Evolutionary conservation across 2,113 vertebrate species (phyloP).

Genomic region (Falcunculus frontatus): DNA sequence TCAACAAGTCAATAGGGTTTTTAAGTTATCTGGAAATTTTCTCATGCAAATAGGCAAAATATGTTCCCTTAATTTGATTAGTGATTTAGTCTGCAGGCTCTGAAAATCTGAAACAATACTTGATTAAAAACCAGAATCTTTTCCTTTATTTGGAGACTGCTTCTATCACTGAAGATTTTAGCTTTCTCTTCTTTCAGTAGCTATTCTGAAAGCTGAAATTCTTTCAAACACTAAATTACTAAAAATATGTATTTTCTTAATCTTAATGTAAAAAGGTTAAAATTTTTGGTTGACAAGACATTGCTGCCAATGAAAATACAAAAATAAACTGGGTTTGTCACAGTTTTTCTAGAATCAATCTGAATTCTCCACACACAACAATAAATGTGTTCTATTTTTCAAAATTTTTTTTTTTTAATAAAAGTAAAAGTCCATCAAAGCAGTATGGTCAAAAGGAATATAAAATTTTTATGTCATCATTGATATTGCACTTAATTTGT

Average conservation of each 20-base stretch:
- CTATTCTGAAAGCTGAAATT: neutral
- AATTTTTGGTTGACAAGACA: neutral
- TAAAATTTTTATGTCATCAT: neutral
- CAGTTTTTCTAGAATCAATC: neutral
- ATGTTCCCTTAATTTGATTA: neutral
- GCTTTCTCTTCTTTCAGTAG: neutral
- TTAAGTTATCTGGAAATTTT: neutral
- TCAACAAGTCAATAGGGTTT: neutral
- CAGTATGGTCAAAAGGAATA: neutral
- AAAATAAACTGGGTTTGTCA: neutral
- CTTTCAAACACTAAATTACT: neutral
- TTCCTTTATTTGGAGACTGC: neutral
- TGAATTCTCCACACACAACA: neutral
- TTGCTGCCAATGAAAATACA: neutral
- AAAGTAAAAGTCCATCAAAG: neutral
- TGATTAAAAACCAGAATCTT: neutral
- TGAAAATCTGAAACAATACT: neutral
- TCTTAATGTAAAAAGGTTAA: neutral
- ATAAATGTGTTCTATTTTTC: neutral
- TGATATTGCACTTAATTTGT: neutral
- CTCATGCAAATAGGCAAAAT: neutral
- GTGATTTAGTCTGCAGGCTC: neutral
- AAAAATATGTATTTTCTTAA: neutral
- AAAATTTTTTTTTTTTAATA: neutral
- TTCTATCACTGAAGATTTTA: neutral